Evolutionary conservation across 2,888 invertebrate genomes (phyloP), one percentile per base, ranked within the genome.

Genomic region (Peribatodes rhomboidaria): DNA sequence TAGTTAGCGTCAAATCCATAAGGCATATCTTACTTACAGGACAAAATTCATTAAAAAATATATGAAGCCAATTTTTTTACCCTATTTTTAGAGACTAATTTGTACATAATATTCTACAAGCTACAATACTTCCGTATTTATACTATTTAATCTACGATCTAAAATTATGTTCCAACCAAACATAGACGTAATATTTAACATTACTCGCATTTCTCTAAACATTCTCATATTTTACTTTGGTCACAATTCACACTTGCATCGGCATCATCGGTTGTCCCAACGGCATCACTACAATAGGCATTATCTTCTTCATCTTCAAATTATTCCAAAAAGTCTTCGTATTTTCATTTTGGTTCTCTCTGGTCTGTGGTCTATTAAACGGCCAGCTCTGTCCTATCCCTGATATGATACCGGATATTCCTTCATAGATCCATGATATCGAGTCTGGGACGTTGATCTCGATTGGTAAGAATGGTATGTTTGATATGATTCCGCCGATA

Each of bases 381-480:
- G 87, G 87, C 16, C 84, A 64, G 52, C 84, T 80, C 50, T 87
- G 86, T 1, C 89, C 88, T 14, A 90, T 84, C 9, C 84, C 84
- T 11, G 87, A 80, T 44, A 92, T 81, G 0, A 89, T 84, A 44
- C 84, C 76, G 0, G 85, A 73, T 50, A 93, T 86, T 6, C 85
- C 85, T 68, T 88, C 83, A 59, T 85, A 86, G 4, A 84, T 86
- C 90, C 90, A 91, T 0, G 86, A 81, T 56, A 95, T 85, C 0
- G 94, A 85, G 71, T 95, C 95, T 2, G 95, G 95, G 0, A 95
- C 94, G 76, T 95, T 95, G 1, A 96, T 83, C 83, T 95, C 94
- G 57, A 95, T 86, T 0, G 95, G 95, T 18, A 95, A 83, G 78
- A 94, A 94, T 0, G 94, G 94, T 22, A 94, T 91, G 6, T 85